These are phyloP conservation scores for Peromyscus aztecus DNA, from an alignment of 2,797 vertebrate species.

Conservation along the genomic window DNA sequence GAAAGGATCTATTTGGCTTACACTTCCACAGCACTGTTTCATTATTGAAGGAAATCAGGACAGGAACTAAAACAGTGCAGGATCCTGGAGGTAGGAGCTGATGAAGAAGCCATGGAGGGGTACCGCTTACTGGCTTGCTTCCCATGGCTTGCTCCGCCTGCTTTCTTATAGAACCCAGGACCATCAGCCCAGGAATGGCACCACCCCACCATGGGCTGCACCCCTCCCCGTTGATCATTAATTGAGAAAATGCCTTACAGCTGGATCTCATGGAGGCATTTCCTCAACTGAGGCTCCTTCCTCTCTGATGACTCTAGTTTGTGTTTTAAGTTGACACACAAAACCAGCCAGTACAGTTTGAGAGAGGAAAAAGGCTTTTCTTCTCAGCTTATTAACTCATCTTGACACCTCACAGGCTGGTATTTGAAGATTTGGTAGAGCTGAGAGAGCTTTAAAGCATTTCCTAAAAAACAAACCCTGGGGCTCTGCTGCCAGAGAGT, in stretches of 20 bases:
- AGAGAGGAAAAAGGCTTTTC: neutral
- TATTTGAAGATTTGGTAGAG: conserved; percentile 40
- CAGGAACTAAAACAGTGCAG: neutral
- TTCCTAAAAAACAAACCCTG: conserved; percentile 52
- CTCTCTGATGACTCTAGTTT: neutral
- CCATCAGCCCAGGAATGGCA: neutral
- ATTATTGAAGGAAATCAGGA: neutral
- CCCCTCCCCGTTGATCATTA: neutral
- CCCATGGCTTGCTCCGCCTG: neutral
- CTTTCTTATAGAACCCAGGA: neutral
- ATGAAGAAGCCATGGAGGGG: neutral
- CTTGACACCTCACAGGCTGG: neutral
- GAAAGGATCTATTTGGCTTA: neutral
- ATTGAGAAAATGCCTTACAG: neutral
- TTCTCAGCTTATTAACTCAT: conserved; percentile 23
- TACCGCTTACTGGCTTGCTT: neutral
- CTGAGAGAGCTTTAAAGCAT: neutral
- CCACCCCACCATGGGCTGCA: neutral
- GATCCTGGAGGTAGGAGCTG: neutral
- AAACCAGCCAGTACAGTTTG: neutral
- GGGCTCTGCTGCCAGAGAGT: neutral
- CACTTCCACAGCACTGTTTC: neutral
- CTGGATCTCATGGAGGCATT: neutral
- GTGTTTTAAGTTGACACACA: neutral
- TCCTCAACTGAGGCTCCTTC: neutral